phyloP scores from a whole-genome alignment of 2,797 vertebrate genomes.

The Perodicticus potto region DNA sequence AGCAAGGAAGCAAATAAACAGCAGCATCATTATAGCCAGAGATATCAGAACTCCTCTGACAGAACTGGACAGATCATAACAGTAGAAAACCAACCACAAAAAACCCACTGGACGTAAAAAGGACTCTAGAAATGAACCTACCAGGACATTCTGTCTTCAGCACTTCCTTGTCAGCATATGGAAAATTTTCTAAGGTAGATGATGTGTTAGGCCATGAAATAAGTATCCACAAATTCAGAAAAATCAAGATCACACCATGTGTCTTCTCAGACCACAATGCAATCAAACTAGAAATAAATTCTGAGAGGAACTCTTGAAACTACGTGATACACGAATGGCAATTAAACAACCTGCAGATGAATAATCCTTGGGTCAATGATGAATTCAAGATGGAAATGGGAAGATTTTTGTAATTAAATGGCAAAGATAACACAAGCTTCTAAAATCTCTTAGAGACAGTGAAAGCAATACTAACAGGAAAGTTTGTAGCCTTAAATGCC shows the following conservation, averaged over 20 bases:
- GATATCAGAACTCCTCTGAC: background rate
- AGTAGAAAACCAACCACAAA: background rate
- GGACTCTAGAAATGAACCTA: background rate
- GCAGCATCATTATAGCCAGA: background rate
- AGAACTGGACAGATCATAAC: background rate
- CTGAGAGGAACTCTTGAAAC: background rate
- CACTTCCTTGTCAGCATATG: background rate
- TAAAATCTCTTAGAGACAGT: background rate
- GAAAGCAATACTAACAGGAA: background rate
- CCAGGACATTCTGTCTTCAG: too few relatives aligned
- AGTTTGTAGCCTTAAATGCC: background rate
- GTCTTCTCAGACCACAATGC: background rate
- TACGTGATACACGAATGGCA: background rate
- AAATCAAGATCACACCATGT: background rate
- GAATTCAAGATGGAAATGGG: background rate
- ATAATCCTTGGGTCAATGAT: background rate
- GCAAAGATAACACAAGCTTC: background rate
- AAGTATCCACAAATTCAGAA: background rate
- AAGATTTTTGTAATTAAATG: background rate
- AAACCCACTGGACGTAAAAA: background rate
- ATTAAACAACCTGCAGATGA: background rate
- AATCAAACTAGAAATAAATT: background rate
- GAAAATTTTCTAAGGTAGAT: background rate
- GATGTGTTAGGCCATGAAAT: background rate
- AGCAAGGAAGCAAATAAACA: background rate